Base-by-base conservation (phyloP, 2,888 invertebrate genomes). In the Linnaemya vulpina region DNA sequence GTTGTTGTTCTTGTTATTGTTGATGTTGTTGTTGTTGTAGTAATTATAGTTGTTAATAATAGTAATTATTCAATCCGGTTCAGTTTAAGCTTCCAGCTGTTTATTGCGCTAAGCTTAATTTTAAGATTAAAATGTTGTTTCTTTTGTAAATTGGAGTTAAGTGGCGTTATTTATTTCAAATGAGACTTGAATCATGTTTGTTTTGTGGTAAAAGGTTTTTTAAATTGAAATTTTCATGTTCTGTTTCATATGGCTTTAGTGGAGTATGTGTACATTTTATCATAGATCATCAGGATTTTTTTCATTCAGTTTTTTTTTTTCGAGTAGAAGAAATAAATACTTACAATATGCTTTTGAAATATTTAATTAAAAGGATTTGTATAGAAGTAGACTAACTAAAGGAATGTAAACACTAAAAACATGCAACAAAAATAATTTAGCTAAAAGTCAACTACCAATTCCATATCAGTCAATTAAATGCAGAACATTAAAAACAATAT, bases 211-310 rank as follows among this genome's bases (percentile, higher is more conserved):
- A 70, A 58, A 58, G 8, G 30, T 49, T 30, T 17, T 70, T 40
- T 22, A 4, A 7, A 11, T 55, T 40, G 8, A 20, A 55, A 25
- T n/a, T 25, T 38, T 40, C 15, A 30, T 30, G 58, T 43, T 55
- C 43, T 58, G 58, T 71, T 30, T 35, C 30, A 30, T 20, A 49
- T 49, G 20, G 49, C 17, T 51, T 67, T 17, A 25, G 30, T 35
- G 25, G 53, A 3, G 4, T 20, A 3, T n/a, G 1, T 67, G 35
- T 58, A 30, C 20, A 30, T 63, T 20, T 38, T 5, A 35, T 40
- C 60, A 78, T 62, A 78, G 49, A 68, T 78, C 77, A 62, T 78
- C 51, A 62, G 77, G 68, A 78, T 78, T 78, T 78, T 70, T 70
- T 49, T 38, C 30, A 58, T 58, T 43, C 10, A 17, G n/a, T 40